Evolutionary conservation across 2,888 invertebrate genomes (phyloP).

Genomic region (Icerya purchasi): DNA sequence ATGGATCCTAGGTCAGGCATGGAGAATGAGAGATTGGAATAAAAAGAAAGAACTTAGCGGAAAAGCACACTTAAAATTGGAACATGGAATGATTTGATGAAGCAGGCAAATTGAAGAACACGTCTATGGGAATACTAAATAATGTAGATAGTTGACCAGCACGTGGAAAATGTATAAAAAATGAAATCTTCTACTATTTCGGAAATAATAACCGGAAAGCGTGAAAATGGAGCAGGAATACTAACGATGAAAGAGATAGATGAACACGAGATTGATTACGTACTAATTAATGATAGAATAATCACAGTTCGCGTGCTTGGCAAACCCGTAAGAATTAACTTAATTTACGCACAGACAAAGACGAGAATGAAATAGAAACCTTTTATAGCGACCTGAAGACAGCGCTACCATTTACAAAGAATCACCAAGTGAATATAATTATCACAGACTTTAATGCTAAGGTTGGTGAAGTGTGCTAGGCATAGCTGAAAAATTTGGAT

Average conservation of each 20-base stretch:
- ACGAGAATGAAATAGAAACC: background rate
- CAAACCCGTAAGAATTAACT: background rate
- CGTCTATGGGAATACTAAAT: background rate
- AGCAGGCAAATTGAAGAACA: background rate
- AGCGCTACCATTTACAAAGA: background rate
- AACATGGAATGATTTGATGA: background rate
- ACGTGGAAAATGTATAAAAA: background rate
- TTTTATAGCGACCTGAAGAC: background rate
- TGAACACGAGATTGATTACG: background rate
- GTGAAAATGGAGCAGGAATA: background rate
- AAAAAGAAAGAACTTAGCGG: background rate
- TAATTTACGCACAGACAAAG: background rate
- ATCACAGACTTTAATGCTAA: background rate
- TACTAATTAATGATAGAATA: background rate
- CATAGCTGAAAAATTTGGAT: background rate
- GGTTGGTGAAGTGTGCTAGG: background rate
- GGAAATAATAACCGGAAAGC: background rate
- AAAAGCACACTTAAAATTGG: background rate
- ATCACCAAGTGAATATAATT: background rate
- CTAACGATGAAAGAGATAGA: background rate
- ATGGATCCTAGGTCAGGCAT: background rate
- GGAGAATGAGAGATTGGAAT: background rate
- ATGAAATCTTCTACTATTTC: background rate
- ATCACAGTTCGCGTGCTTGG: background rate
- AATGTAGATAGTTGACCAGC: background rate